Evolutionary conservation across 2,888 invertebrate species (phyloP).

Genomic region (Caradrina kadenii): DNA sequence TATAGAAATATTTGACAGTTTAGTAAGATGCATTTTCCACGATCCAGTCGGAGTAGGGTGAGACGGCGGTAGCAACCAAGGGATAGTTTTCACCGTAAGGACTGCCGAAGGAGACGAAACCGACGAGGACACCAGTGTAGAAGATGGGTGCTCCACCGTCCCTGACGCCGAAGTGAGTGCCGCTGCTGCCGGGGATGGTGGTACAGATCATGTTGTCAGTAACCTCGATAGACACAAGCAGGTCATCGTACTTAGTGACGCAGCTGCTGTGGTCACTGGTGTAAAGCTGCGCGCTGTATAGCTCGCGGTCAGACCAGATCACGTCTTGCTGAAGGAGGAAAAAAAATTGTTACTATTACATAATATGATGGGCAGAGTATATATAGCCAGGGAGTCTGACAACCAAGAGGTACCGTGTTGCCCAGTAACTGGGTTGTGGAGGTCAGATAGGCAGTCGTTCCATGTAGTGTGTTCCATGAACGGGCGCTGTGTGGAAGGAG

Average conservation of each 20-base stretch:
- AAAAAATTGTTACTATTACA: background rate
- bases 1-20: constrained; percentile 7
- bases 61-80: constrained; percentile 35
- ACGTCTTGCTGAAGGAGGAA: constrained; percentile 64
- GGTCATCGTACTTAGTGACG: constrained; percentile 66
- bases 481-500: too few relatives aligned
- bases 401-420: too few relatives aligned
- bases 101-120: constrained; percentile 54
- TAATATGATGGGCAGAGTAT: background rate
- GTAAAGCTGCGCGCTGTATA: constrained; percentile 72
- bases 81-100: constrained; percentile 22
- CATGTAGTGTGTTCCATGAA: too few relatives aligned
- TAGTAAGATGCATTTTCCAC: constrained; percentile 19
- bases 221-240: constrained; percentile 45
- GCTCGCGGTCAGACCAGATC: constrained; percentile 56
- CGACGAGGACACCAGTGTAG: constrained; percentile 75
- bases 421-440: too few relatives aligned
- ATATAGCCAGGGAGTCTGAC: too few relatives aligned
- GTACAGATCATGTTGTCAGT: constrained; percentile 76
- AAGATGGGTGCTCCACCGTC: constrained; percentile 85
- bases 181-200: constrained; percentile 60
- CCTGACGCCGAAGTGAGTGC: constrained; percentile 66
- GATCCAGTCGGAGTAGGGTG: constrained; percentile 47
- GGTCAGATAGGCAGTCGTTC: too few relatives aligned
- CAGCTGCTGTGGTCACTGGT: constrained; percentile 76